Conservation (phyloP, 2,113 vertebrate species). For the Indicator indicator region DNA sequence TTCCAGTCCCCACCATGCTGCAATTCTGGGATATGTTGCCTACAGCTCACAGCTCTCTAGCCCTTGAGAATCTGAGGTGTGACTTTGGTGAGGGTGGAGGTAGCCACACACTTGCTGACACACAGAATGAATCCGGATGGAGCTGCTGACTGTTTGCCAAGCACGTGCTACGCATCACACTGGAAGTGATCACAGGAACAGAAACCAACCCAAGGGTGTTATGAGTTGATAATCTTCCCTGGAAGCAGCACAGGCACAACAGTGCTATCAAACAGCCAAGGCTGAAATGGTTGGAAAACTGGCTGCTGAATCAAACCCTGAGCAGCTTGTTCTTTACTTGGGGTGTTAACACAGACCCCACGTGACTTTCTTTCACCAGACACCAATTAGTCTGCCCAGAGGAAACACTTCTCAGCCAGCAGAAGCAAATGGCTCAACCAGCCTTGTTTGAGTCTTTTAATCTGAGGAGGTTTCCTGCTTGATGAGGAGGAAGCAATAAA, state of each 20-base stretch:
- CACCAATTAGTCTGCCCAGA: neutral
- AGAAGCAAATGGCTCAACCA: neutral
- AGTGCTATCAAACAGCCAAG: neutral
- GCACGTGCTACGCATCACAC: neutral
- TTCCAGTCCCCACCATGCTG: too few relatives aligned
- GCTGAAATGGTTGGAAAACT: neutral
- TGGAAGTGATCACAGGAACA: neutral
- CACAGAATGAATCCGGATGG: neutral
- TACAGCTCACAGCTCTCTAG: neutral
- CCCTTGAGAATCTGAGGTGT: neutral
- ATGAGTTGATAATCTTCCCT: neutral
- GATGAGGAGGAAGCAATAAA: slow-evolving; percentile 20
- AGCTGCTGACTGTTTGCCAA: neutral
- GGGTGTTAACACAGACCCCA: neutral
- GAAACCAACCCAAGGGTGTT: neutral
- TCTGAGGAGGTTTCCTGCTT: neutral
- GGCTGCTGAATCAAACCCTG: neutral
- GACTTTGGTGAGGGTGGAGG: neutral
- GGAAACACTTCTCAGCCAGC: neutral
- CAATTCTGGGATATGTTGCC: neutral
- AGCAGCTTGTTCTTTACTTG: neutral
- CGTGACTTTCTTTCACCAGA: neutral
- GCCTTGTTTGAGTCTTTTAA: neutral
- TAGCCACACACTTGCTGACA: neutral
- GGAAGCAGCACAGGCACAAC: neutral